phyloP scores from a whole-genome alignment of 2,888 invertebrate species.

The Polyommatus iphigenia region DNA sequence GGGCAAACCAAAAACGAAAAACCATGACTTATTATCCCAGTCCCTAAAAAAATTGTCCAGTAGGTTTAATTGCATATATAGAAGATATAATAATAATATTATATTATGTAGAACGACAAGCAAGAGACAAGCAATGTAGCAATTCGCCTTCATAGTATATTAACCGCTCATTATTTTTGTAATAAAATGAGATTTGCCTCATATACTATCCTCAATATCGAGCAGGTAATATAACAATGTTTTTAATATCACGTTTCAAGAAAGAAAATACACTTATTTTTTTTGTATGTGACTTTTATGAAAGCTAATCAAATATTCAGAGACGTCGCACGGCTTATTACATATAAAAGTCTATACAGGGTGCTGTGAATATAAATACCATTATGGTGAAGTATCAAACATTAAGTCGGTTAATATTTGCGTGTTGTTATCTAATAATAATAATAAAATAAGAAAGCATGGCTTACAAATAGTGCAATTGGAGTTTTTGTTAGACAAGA shows the following conservation, averaged over 20 bases:
- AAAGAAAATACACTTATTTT: conserved; percentile 13
- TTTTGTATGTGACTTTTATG: conserved; percentile 17
- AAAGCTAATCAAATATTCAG: conserved; percentile 20
- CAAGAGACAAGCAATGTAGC: too few species aligned
- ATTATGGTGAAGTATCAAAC: neutral
- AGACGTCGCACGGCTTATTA: conserved; percentile 10
- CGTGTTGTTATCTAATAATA: too few species aligned
- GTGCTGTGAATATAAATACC: conserved; percentile 4
- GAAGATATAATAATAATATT: too few species aligned
- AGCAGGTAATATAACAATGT: neutral
- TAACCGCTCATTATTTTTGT: neutral
- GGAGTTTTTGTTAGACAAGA: too few species aligned
- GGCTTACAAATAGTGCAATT: neutral
- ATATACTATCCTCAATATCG: neutral
- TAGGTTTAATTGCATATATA: too few species aligned
- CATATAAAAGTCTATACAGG: conserved; percentile 14
- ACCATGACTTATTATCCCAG: too few species aligned
- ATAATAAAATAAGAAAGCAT: neutral
- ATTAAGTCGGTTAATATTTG: neutral
- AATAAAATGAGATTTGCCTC: neutral
- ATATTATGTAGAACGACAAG: too few species aligned
- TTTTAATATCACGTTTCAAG: conserved; percentile 13
- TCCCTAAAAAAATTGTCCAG: too few species aligned
- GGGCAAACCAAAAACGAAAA: too few species aligned
- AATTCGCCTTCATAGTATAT: too few species aligned